phyloP scores from a whole-genome alignment of 37 sponge, comb jelly and placozoan genomes.

The Amphimedon queenslandica region DNA sequence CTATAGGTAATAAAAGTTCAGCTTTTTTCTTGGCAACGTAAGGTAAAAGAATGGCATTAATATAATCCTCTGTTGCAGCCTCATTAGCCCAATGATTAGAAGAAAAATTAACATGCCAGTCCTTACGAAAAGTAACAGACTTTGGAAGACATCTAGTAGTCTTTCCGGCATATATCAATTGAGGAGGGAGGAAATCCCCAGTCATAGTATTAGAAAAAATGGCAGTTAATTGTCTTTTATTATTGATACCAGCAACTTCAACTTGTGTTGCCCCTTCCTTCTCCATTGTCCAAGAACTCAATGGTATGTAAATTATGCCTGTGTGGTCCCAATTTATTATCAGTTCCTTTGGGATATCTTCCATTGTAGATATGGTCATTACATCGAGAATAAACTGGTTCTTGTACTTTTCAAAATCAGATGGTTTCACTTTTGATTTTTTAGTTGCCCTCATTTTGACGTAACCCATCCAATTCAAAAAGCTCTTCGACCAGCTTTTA shows the following conservation, averaged over 20 bases:
- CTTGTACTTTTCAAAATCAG: constrained; percentile 19
- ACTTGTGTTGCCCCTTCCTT: constrained; percentile 35
- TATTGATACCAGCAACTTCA: constrained; percentile 25
- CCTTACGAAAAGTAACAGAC: constrained; percentile 13
- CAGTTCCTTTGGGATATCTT: constrained; percentile 24
- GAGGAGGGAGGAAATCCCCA: constrained; percentile 30
- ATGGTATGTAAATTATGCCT: constrained; percentile 21
- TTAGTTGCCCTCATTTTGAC: constrained; percentile 16
- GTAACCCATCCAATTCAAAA: constrained; percentile 22
- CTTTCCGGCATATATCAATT: constrained; percentile 36
- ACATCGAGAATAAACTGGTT: constrained; percentile 20
- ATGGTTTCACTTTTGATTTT: neutral
- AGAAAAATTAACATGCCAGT: constrained; percentile 30
- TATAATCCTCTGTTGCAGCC: constrained; percentile 19
- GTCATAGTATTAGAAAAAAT: constrained; percentile 12
- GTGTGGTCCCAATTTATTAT: constrained; percentile 42
- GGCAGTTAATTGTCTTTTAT: constrained; percentile 41
- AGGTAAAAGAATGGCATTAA: constrained; percentile 14
- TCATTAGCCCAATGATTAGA: constrained; percentile 41
- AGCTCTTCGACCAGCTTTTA: constrained; percentile 9
- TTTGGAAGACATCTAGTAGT: constrained; percentile 26
- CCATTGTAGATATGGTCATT: constrained; percentile 8
- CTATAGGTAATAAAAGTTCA: constrained; percentile 15
- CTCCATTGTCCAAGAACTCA: constrained; percentile 32
- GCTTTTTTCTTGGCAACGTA: constrained; percentile 20